Evolutionary conservation across 2,113 vertebrate species (phyloP).

Genomic region (Bagarius yarrelli): DNA sequence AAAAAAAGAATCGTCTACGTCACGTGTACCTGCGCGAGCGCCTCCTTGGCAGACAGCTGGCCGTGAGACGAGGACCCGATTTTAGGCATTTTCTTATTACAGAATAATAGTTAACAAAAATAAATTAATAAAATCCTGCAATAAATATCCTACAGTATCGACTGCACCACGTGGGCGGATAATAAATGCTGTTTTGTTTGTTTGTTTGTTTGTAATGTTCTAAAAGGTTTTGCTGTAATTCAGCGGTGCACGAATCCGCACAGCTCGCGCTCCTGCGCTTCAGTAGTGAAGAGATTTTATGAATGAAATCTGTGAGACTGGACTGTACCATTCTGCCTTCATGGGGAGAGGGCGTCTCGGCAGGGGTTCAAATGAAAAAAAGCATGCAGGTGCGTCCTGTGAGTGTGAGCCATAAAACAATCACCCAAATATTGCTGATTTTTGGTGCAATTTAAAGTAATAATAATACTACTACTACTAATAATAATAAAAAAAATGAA

Average conservation of each 20-base stretch:
- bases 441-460: no score
- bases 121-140: not conserved
- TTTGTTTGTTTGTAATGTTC: not conserved
- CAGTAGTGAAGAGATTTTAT: slow-evolving; percentile 79
- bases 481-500: not conserved
- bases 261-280: slow-evolving; percentile 44
- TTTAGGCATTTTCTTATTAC: slow-evolving; percentile 48
- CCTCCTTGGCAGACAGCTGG: slow-evolving; percentile 78
- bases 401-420: not conserved
- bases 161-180: not conserved
- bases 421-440: not conserved
- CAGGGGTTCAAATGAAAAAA: not conserved
- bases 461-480: not conserved
- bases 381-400: not conserved
- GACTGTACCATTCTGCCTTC: slow-evolving; percentile 70
- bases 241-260: not conserved
- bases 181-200: not conserved
- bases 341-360: slow-evolving; percentile 24
- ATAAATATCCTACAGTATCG: not conserved
- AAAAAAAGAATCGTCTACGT: slow-evolving; percentile 69
- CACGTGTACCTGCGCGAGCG: slow-evolving; percentile 77
- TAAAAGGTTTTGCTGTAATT: not conserved
- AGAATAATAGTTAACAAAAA: not conserved
- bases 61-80: slow-evolving; percentile 44
- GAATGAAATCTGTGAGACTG: slow-evolving; percentile 77